Evolutionary conservation across 1,140 invertebrate species (phyloP).

Genomic region (Batillaria attramentaria): DNA sequence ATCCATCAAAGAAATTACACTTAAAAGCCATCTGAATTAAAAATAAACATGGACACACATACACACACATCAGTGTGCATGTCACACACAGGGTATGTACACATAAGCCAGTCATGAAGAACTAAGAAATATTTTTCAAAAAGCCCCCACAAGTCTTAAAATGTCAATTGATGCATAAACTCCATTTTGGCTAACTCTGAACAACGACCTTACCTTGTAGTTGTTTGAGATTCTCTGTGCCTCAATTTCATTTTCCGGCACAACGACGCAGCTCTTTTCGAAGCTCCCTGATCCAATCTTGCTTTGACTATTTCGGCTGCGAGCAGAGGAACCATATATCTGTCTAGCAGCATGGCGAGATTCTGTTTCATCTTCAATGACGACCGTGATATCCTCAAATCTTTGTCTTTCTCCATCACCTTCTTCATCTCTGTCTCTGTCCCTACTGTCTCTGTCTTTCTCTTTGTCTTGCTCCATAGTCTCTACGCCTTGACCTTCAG

Average conservation of each 20-base stretch:
- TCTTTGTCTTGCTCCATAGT: neutral
- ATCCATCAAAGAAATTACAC: neutral
- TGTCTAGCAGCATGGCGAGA: neutral
- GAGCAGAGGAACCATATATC: neutral
- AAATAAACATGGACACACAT: neutral
- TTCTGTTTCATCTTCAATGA: constrained; percentile 22
- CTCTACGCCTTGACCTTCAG: neutral
- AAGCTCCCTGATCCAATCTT: neutral
- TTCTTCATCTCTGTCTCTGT: neutral
- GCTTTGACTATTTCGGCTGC: neutral
- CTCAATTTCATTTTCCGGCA: constrained; percentile 47
- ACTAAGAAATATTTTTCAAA: no score
- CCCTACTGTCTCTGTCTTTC: neutral
- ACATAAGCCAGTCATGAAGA: no score
- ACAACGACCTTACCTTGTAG: constrained; percentile 39
- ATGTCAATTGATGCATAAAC: no score
- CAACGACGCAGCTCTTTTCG: constrained; percentile 26
- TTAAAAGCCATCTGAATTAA: neutral
- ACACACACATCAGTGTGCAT: neutral
- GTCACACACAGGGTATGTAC: no score
- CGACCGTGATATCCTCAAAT: constrained; percentile 9
- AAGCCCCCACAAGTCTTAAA: no score
- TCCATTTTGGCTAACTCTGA: no score
- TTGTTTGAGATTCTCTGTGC: constrained; percentile 50
- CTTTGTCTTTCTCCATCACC: neutral